Evolutionary conservation across 2,113 vertebrate species (phyloP).

Genomic region (Calyptomena viridis): DNA sequence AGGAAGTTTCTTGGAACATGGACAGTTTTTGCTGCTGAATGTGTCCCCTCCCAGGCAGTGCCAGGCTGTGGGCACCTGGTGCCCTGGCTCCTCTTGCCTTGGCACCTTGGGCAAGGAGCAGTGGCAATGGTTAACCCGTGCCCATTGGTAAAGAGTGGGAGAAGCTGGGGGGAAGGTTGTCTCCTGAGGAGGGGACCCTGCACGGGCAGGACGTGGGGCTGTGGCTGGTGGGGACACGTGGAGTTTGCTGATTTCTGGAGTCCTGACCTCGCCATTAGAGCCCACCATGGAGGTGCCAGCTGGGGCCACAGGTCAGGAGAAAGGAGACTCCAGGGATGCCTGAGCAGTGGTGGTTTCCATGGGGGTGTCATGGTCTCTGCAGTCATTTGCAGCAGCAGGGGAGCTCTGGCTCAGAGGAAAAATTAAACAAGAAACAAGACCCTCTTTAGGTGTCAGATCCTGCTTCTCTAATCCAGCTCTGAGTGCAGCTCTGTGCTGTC

Average conservation of each 20-base stretch:
- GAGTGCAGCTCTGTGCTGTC: not conserved
- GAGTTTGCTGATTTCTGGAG: fast-evolving
- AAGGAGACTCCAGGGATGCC: not conserved
- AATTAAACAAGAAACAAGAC: not conserved
- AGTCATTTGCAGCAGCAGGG: not conserved
- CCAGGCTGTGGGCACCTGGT: not conserved
- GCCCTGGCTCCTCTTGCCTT: not conserved
- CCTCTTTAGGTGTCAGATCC: not conserved
- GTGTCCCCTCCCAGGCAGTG: not conserved
- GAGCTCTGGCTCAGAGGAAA: not conserved
- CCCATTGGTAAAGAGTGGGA: not conserved
- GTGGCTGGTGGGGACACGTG: fast-evolving
- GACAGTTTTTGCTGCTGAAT: not conserved
- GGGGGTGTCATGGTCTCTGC: fast-evolving
- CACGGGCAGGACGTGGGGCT: fast-evolving
- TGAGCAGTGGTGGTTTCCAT: not conserved
- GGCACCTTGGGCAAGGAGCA: fast-evolving
- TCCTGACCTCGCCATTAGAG: not conserved
- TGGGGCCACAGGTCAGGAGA: not conserved
- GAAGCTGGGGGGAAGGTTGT: not conserved
- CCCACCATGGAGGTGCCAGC: not conserved
- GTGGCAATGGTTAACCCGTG: not conserved
- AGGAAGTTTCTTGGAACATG: not conserved
- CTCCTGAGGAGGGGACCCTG: not conserved
- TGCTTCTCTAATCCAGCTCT: not conserved